Evolutionary conservation across 2,797 vertebrate species (phyloP).

Genomic region (Rhinella marina): DNA sequence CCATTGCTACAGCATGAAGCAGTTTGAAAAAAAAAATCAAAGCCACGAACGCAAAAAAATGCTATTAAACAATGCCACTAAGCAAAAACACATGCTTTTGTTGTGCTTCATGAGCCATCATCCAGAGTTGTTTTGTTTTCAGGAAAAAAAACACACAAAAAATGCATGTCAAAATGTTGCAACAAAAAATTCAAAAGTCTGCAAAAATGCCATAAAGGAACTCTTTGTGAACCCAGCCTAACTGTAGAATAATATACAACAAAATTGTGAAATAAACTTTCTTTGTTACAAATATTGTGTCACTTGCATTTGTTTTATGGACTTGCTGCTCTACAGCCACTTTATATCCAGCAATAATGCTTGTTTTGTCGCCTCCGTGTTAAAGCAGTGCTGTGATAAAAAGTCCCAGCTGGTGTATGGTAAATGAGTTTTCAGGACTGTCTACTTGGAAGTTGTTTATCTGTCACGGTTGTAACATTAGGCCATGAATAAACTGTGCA

Average conservation of each 20-base stretch:
- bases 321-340: neutral
- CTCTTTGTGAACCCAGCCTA: neutral
- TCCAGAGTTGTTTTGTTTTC: too few relatives aligned
- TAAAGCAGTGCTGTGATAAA: neutral
- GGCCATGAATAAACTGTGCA: constrained; percentile 11
- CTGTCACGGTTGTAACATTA: constrained; percentile 5
- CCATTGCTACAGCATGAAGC: too few relatives aligned
- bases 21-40: too few relatives aligned
- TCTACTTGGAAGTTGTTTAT: constrained; percentile 16
- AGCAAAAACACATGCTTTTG: too few relatives aligned
- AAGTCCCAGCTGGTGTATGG: constrained; percentile 15
- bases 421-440: constrained; percentile 49
- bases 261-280: neutral
- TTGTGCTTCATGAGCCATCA: too few relatives aligned
- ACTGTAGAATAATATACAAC: neutral
- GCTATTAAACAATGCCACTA: too few relatives aligned
- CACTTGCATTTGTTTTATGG: neutral
- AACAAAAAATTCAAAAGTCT: too few relatives aligned
- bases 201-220: too few relatives aligned
- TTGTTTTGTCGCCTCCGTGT: neutral
- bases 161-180: too few relatives aligned
- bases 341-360: neutral
- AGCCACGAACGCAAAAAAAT: too few relatives aligned
- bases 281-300: neutral
- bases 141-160: too few relatives aligned